Evolutionary conservation across 1,140 invertebrate species (phyloP), one percentile per base, ranked within the genome.

Genomic region (Cryptotermes secundus): DNA sequence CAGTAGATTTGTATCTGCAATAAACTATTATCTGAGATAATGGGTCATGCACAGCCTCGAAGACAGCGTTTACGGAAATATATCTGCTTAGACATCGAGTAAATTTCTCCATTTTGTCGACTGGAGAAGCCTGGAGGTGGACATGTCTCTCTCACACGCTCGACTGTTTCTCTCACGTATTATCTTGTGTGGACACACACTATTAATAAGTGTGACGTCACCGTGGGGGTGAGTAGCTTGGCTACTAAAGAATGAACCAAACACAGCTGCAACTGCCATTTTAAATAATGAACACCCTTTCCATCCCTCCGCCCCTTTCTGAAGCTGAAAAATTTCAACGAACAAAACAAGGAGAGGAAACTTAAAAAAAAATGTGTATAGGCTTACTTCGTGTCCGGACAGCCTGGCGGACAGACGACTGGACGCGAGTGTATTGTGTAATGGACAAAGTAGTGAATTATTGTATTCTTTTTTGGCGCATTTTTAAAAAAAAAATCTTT

Each of bases 221-320:
- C 59, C 59, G n/a, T 72, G 26, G 26, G 53, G 59, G n/a, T 26
- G n/a, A 1, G 59, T 72, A 16, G 26, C 59, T 26, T 9, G 59
- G 26, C 26, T 6, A 26, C 26, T n/a, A n/a, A 72, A 72, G 59
- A 72, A 72, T 72, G 59, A 72, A 72, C 59, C n/a, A 72, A 72
- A 72, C 59, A 72, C 59, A 72, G 59, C 59, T 72, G 59, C 59
- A 72, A 72, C 59, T 72, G 59, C 59, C 59, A 72, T 72, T 72
- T 72, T 72, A 72, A 72, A 72, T 72, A 72, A 72, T 72, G 59
- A 72, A 72, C 59, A 72, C 59, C 59, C 59, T 72, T 59, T 3
- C 59, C n/a, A 3, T 72, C n/a, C 59, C 59, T 31, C 59, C 59
- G n/a, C 26, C 59, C 59, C 59, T 72, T 31, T 9, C 26, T 31